These are phyloP conservation scores for Tetrao urogallus DNA, from an alignment of 2,113 vertebrate genomes.

Conservation along the genomic window DNA sequence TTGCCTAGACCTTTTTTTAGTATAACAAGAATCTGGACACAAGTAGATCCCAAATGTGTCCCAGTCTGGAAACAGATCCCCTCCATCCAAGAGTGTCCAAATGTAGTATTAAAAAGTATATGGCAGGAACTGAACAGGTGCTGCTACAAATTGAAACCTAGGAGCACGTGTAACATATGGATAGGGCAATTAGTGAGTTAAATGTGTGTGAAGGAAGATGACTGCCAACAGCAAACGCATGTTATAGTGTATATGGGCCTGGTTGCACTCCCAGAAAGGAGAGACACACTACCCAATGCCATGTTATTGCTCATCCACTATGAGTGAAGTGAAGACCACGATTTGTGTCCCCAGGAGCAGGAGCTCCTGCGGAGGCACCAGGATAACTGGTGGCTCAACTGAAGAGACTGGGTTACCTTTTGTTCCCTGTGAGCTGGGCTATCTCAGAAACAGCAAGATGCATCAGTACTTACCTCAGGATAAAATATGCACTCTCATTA, in stretches of 20 bases:
- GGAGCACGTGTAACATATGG: neutral
- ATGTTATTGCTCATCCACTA: accelerated
- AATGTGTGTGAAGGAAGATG: neutral
- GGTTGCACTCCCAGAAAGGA: neutral
- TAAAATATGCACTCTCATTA: neutral
- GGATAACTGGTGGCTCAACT: neutral
- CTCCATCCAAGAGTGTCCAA: neutral
- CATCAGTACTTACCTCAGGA: neutral
- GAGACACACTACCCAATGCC: accelerated
- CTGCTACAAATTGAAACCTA: neutral
- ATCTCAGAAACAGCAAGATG: neutral
- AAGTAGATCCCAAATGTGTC: neutral
- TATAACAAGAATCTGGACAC: neutral
- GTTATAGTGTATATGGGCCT: neutral
- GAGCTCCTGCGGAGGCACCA: neutral
- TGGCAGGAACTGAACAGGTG: neutral
- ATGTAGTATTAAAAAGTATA: neutral
- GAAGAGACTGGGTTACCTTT: neutral
- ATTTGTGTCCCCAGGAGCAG: neutral
- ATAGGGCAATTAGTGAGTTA: neutral
- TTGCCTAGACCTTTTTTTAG: neutral
- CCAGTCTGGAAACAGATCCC: neutral
- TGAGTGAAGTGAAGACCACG: accelerated
- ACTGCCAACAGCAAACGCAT: neutral
- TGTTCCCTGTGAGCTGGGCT: neutral